Percentiles rank a stretch among this genome's conserved stretches.
phyloP scores from a whole-genome alignment of 2,797 vertebrate genomes.

The Bradypodion pumilum region DNA sequence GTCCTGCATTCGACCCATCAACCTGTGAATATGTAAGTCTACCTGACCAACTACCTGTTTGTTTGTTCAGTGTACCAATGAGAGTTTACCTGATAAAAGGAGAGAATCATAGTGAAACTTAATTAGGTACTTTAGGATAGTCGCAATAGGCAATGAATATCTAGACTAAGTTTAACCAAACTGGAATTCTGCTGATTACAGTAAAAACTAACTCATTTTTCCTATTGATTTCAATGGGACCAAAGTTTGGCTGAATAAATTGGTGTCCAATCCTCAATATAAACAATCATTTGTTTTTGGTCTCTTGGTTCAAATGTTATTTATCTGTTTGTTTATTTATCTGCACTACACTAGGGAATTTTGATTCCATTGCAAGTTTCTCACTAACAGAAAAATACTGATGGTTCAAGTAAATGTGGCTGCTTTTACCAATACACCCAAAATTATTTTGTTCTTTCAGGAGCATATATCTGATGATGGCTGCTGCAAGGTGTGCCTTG shows the following conservation, averaged over 20 bases:
- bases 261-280: background rate
- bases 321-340: background rate
- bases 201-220: background rate
- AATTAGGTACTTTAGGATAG: background rate
- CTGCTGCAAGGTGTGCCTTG: slow-evolving; percentile 66
- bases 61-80: background rate
- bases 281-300: background rate
- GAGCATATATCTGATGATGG: slow-evolving; percentile 60
- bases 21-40: slow-evolving; percentile 68
- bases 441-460: slow-evolving; percentile 60
- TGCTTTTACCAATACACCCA: background rate
- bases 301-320: background rate
- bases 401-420: background rate
- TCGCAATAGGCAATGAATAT: background rate
- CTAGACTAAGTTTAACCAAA: background rate
- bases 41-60: background rate
- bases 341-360: background rate
- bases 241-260: background rate
- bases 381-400: slow-evolving; percentile 10
- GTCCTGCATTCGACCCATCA: slow-evolving; percentile 41
- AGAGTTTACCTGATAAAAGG: background rate
- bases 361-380: background rate
- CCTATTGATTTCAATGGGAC: background rate
- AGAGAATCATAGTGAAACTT: background rate
- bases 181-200: background rate